phyloP scores from a whole-genome alignment of 1,140 invertebrate genomes.

The Drosophila asahinai region DNA sequence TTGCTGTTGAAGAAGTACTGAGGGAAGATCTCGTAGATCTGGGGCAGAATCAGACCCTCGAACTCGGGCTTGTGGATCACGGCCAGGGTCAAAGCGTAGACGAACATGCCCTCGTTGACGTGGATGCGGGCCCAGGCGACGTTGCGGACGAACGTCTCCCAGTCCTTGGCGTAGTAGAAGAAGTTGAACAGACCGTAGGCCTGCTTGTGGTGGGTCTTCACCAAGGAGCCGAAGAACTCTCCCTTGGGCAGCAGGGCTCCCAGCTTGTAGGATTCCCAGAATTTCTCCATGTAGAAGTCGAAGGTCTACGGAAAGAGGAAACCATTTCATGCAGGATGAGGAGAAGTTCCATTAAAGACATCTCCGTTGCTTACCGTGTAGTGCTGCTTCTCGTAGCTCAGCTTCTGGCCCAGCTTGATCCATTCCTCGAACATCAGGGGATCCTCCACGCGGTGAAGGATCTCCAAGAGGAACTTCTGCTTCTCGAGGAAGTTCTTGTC shows the following conservation, averaged over 20 bases:
- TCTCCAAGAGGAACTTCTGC: constrained; percentile 88
- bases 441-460: constrained; percentile 87
- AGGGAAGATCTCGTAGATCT: constrained; percentile 88
- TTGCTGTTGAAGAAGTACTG: constrained; percentile 87
- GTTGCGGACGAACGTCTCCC: constrained; percentile 88
- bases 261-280: constrained; percentile 86
- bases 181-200: constrained; percentile 87
- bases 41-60: constrained; percentile 87
- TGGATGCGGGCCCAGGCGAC: constrained; percentile 87
- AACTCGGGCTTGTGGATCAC: constrained; percentile 87
- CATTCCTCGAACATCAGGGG: constrained; percentile 73
- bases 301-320: constrained; percentile 81
- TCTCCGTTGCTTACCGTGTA: constrained; percentile 77
- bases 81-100: constrained; percentile 85
- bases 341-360: neutral
- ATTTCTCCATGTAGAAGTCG: constrained; percentile 87
- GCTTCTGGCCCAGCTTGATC: constrained; percentile 60
- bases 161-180: constrained; percentile 86
- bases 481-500: constrained; percentile 85
- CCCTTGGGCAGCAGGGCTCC: constrained; percentile 87
- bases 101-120: constrained; percentile 87
- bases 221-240: constrained; percentile 88
- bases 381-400: constrained; percentile 58
- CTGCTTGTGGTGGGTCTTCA: constrained; percentile 88
- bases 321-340: no score